Evolutionary conservation across 2,113 vertebrate species (phyloP), one percentile per base, ranked within the genome.

Genomic region (Hoplias malabaricus): DNA sequence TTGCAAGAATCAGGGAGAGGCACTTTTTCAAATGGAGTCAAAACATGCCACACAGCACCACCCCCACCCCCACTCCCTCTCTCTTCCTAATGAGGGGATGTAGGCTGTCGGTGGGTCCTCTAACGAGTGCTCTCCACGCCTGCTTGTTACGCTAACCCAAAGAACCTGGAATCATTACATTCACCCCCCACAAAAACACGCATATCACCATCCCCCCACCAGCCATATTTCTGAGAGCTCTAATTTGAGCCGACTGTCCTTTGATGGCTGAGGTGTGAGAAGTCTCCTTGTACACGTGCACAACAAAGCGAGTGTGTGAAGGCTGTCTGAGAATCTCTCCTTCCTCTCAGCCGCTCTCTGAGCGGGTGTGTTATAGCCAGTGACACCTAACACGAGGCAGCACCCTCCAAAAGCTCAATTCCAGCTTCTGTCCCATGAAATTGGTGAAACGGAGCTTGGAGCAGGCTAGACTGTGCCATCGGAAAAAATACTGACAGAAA

Each of bases 41-140:
- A 79, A 48, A 50, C 78, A 61, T 53, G 57, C 40, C 34, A 67
- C 33, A 68, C 84, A 83, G 81, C 77, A 43, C 23, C 12, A 82
- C 31, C 67, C 34, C 69, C 65, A 67, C 48, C 70, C 40, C n/a
- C n/a, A n/a, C n/a, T n/a, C n/a, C n/a, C n/a, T n/a, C n/a, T n/a
- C n/a, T n/a, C 19, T 69, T 78, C 68, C 46, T 83, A 83, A 79
- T 66, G 63, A 81, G 68, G 61, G 36, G 40, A 67, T 25, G 59
- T 40, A 73, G 70, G 31, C 66, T 10, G 42, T 31, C 46, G 66
- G 71, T n/a, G 23, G 70, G 25, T 78, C 33, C 50, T 43, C 59
- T 62, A 74, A 65, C 69, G 63, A 43, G 33, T 27, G 21, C 67
- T 79, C 68, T 69, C 43, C 5, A 82, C 33, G 50, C 76, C 29